Evolutionary conservation across 2,888 invertebrate species (phyloP).

Genomic region (Ormyrus thymus): DNA sequence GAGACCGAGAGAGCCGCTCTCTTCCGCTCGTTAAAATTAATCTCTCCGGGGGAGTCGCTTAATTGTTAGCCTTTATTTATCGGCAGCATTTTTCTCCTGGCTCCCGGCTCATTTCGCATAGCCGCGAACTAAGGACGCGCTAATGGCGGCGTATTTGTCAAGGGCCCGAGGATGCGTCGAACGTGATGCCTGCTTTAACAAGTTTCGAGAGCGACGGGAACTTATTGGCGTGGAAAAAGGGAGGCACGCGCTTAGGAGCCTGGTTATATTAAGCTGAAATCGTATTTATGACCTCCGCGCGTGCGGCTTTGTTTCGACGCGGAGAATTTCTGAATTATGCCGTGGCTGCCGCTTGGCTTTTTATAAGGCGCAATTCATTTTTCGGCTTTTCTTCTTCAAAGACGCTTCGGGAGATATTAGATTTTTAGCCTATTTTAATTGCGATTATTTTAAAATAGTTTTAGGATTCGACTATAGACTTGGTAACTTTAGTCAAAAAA

Average conservation of each 20-base stretch:
- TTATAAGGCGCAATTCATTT: too few relatives aligned
- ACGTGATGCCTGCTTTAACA: conserved; percentile 23
- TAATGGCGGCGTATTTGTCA: conserved; percentile 47
- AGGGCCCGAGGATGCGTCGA: conserved; percentile 8
- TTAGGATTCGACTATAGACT: too few relatives aligned
- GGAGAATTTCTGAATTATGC: too few relatives aligned
- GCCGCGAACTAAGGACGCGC: conserved; percentile 33
- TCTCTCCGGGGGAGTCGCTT: conserved; percentile 23
- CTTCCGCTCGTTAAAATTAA: conserved; percentile 38
- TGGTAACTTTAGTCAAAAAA: too few relatives aligned
- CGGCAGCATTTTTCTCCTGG: conserved; percentile 46
- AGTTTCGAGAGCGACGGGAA: conserved; percentile 18
- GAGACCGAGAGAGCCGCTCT: conserved; percentile 7
- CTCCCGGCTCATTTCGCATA: conserved; percentile 34
- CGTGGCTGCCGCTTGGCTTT: too few relatives aligned
- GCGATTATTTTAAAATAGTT: too few relatives aligned
- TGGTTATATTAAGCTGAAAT: too few relatives aligned
- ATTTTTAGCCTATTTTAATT: too few relatives aligned
- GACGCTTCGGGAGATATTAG: too few relatives aligned
- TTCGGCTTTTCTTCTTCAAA: too few relatives aligned
- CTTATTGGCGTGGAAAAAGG: background rate
- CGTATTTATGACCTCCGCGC: too few relatives aligned
- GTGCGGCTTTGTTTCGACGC: too few relatives aligned
- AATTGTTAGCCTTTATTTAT: conserved; percentile 51
- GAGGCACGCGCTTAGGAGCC: background rate